Conservation (phyloP, 1,140 invertebrate species). For the Brachionus paranguensis region DNA sequence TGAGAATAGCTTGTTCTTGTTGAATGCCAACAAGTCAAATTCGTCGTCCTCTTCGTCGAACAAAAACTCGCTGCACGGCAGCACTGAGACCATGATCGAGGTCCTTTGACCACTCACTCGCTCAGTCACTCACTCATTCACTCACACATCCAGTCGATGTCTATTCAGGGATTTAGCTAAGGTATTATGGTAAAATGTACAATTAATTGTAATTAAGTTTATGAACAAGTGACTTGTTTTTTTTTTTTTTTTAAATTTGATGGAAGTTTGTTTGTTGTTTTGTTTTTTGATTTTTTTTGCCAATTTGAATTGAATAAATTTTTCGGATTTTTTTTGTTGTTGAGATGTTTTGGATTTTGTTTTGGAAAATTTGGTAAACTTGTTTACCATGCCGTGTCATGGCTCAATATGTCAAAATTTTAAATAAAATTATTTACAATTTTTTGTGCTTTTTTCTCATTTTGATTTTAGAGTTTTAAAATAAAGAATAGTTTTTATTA, state of each 20-base stretch:
- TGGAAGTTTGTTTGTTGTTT: neutral
- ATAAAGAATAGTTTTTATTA: too few species aligned
- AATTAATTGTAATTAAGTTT: neutral
- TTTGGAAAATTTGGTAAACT: too few species aligned
- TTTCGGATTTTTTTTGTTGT: too few species aligned
- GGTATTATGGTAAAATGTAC: neutral
- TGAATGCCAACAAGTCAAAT: neutral
- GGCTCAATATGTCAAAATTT: too few species aligned
- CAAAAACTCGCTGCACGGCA: slow-evolving; percentile 31
- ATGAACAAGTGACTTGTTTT: neutral
- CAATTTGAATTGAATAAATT: too few species aligned
- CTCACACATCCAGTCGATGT: neutral
- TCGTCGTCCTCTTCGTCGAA: slow-evolving; percentile 33
- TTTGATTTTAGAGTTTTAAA: too few species aligned
- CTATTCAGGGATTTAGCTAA: neutral
- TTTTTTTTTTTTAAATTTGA: neutral
- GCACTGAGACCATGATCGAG: slow-evolving; percentile 27
- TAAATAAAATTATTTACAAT: too few species aligned
- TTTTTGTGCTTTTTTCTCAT: too few species aligned
- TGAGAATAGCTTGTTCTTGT: neutral
- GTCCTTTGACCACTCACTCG: neutral
- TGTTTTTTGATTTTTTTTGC: neutral
- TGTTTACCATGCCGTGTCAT: too few species aligned
- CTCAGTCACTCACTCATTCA: too few species aligned
- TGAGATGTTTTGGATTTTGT: too few species aligned